These are phyloP conservation scores for Speoplatyrhinus poulsoni DNA, from an alignment of 2,113 vertebrate species.

Conservation along the genomic window DNA sequence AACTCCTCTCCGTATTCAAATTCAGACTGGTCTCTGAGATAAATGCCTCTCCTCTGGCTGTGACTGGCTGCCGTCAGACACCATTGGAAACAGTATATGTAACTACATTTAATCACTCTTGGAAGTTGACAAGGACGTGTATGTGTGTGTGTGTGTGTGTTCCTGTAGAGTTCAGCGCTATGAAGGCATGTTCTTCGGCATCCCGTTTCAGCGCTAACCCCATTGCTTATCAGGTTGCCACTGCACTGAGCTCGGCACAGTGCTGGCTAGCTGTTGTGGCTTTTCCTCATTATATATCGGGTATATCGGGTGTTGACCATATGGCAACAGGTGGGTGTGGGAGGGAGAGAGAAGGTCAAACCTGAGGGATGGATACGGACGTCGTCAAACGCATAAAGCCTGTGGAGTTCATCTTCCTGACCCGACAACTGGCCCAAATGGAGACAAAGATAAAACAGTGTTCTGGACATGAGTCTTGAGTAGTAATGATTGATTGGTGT, in stretches of 20 bases:
- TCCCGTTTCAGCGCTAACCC: neutral
- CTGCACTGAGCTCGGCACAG: neutral
- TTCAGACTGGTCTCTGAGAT: slow-evolving; percentile 12
- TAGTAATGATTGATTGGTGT: no score
- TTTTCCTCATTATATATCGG: no score
- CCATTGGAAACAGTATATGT: neutral
- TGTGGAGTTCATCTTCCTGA: neutral
- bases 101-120: slow-evolving; percentile 1
- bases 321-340: neutral
- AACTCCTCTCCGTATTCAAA: neutral
- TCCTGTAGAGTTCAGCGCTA: neutral
- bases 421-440: neutral
- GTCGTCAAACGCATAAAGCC: neutral
- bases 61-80: slow-evolving; percentile 23
- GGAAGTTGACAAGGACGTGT: slow-evolving; percentile 2
- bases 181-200: neutral
- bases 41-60: slow-evolving; percentile 4
- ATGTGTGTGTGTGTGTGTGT: neutral
- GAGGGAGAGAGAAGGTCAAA: no score
- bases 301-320: neutral
- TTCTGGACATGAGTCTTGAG: no score
- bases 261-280: neutral
- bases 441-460: no score
- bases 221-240: neutral
- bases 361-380: neutral